Base-by-base conservation (phyloP, 1,140 invertebrate genomes). In the Drosophila mayri region DNA sequence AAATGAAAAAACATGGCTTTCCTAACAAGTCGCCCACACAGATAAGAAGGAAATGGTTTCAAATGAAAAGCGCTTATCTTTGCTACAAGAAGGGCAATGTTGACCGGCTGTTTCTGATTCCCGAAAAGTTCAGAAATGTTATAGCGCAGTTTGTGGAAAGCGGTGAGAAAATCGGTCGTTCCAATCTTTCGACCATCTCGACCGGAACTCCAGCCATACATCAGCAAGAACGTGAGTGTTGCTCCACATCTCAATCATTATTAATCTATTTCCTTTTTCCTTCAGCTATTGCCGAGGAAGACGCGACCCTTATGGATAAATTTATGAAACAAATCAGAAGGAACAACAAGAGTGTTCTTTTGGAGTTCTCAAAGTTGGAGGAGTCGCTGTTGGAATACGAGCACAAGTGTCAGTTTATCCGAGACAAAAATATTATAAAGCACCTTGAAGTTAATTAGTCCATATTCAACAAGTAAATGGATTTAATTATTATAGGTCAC, bases 51-150 rank as follows among this genome's bases (percentile, higher is more conserved):
- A 91, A 91, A 40, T 91, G 90, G 90, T 91, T 91, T 73, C 90
- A 91, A 64, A 91, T 91, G 90, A 91, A 91, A 41, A 91, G 90
- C 7, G 90, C 90, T 0, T 91, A 91, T 58, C 75, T 91, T 0
- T 91, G 90, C 22, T 91, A 90, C 16, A 91, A 91, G 32, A 92
- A 91, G 28, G 90, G 90, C 0, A 91, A 91, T n/a, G 66, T 80
- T 2, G 90, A 91, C 30, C 55, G 90, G 0, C 55, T 83, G 3
- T 82, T 91, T 44, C 32, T 90, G 1, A 91, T 91, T 52, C 84
- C 84, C 1, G 90, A 91, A 28, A 90, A 75, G 30, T 91, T 91
- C 25, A 57, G 90, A 0, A 71, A 73, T 37, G 83, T 66, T 28
- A 91, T 91, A n/a, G 90, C 90, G 1, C 76, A 88, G 65, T 91